These are phyloP conservation scores for Urocynchramus pylzowi DNA, from an alignment of 2,113 vertebrate genomes.

Conservation along the genomic window DNA sequence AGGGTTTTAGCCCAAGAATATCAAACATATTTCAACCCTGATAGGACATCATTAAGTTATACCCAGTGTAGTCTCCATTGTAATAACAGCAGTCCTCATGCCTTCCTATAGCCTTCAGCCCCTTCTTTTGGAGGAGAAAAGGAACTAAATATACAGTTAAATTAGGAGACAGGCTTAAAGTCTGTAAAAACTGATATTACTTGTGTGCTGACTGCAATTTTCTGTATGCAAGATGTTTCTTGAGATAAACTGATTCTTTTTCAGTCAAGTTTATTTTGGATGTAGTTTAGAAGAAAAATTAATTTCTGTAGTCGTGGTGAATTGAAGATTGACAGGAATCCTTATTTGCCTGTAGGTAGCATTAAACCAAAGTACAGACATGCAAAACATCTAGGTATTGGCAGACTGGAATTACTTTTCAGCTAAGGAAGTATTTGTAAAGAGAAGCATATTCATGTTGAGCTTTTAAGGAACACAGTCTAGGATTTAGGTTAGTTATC, in stretches of 20 bases:
- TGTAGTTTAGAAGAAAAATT: not conserved
- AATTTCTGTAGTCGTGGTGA: not conserved
- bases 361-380: conserved; percentile 64
- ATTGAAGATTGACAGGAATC: not conserved
- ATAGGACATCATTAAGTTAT: not conserved
- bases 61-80: not conserved
- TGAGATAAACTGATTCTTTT: not conserved
- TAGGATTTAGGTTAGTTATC: not conserved
- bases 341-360: conserved; percentile 29
- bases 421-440: not conserved
- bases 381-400: not conserved
- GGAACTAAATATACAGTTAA: not conserved
- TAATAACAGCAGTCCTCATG: not conserved
- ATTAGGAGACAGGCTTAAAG: not conserved
- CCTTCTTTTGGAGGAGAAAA: not conserved
- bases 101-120: not conserved
- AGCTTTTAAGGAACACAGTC: not conserved
- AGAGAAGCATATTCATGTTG: not conserved
- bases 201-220: not conserved
- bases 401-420: not conserved
- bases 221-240: not conserved
- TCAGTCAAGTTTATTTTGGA: not conserved
- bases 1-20: not conserved
- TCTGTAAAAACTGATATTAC: not conserved
- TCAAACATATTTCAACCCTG: not conserved